Evolutionary conservation across 2,888 invertebrate species (phyloP), one percentile per base, ranked within the genome.

Genomic region (Tyria jacobaeae): DNA sequence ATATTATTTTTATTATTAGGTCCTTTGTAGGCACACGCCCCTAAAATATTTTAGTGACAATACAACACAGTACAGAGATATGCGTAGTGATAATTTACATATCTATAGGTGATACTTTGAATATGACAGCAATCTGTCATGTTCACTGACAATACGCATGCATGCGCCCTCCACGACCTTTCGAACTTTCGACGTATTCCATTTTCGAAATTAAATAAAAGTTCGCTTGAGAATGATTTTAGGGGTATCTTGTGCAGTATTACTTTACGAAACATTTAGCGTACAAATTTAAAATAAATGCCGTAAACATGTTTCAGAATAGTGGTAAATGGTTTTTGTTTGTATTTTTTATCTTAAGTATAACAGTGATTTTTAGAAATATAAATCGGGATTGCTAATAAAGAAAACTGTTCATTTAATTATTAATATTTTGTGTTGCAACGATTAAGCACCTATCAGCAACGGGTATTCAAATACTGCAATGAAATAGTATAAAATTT

Each of bases 121-220:
- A 86, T 89, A 85, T 89, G 89, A 91, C 90, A 90, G 86, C 86
- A 81, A 91, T 93, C 88, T 84, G 90, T 93, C 93, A 92, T 79
- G 66, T 64, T 71, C 66, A 73, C 79, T 83, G 86, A 90, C 91
- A 92, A 90, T 88, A 83, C 78, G 81, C 83, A 73, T 81, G 81
- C 83, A 73, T 81, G 86, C 86, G 86, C 88, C 87, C 83, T 82
- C 73, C 62, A 63, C 62, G 81, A 85, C 86, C 84, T 87, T 84
- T 82, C 62, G 81, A 85, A 86, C 84, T 87, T 84, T 82, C 70
- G 75, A 71, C 70, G 75, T 76, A 74, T 75, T 78, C 70, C 64
- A 53, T 63, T 65, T 54, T 51, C 62, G 51, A 64, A 70, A 59
- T 68, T 51, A n/a, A 73, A 69, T 65, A 63, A 55, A 68, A 62